Evolutionary conservation across 2,888 invertebrate genomes (phyloP), one percentile per base, ranked within the genome.

Genomic region (Spatulosminthurus flaviceps): DNA sequence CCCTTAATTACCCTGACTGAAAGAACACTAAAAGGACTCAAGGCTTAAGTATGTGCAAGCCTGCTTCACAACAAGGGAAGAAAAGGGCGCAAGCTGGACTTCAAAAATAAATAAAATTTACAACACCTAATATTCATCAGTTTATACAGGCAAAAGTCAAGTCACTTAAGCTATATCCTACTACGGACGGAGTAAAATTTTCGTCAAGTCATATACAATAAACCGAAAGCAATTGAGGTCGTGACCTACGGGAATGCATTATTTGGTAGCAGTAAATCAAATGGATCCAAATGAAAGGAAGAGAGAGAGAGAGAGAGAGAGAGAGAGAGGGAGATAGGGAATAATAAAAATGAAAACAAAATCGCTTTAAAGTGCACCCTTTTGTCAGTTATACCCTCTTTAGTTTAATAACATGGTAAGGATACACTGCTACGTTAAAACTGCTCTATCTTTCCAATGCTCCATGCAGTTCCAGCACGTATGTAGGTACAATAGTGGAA

Each of bases 231-330:
- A 71, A 78, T 78, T 72, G 24, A 78, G 78, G 78, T 78, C 78
- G 73, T 78, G 78, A 78, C 78, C 78, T 78, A 78, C 41, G 78
- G 29, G 75, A 75, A 75, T n/a, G 42, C 64, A 66, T 42, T 75
- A 75, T 75, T 42, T 66, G 24, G 66, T 75, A 41, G 22, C 41
- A 75, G 75, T 75, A 75, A 75, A 75, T 75, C 75, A 75, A 75
- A 61, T 21, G 42, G 43, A 76, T 76, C 22, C 28, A n/a, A n/a
- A 13, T 1, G 51, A 51, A 51, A 51, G 9, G 13, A 28, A 28
- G 29, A 66, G 66, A 66, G 24, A 66, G 9, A 28, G 29, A 28
- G 29, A 66, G 66, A 66, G 24, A 66, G 66, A 13, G 66, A 24
- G 66, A 21, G 66, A 28, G 67, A n/a, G 16, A 67, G 28, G 28